phyloP scores from a whole-genome alignment of 2,888 invertebrate genomes.

The Hemaris fuciformis region DNA sequence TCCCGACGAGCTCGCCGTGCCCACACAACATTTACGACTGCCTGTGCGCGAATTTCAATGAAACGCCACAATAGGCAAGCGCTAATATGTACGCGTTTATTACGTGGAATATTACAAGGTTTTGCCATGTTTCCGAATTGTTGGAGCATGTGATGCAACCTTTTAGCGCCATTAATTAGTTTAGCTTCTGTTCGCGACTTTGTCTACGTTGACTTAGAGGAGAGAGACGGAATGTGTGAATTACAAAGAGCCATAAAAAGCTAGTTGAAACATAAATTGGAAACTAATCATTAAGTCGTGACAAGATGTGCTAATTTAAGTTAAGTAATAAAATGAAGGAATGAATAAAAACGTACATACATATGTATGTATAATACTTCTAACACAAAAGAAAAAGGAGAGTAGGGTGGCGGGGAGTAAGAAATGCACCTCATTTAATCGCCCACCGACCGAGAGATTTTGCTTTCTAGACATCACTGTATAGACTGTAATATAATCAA shows the following conservation, averaged over 20 bases:
- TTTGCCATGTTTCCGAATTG: not conserved
- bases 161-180: not conserved
- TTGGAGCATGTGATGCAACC: not conserved
- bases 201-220: no score
- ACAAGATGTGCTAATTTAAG: no score
- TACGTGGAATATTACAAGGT: not conserved
- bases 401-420: not conserved
- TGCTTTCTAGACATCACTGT: not conserved
- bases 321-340: no score
- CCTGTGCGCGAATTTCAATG: not conserved
- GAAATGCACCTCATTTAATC: not conserved
- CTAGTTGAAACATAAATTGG: no score
- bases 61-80: not conserved
- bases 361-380: not conserved
- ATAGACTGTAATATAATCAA: not conserved
- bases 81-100: not conserved
- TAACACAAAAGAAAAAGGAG: not conserved
- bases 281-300: no score
- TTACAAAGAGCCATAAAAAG: no score
- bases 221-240: no score
- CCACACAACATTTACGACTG: not conserved
- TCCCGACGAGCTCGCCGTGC: not conserved
- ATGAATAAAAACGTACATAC: not conserved
- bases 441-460: not conserved
- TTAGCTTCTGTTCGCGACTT: no score